Base-by-base conservation (phyloP, 2,113 vertebrate genomes). In the Reinhardtius hippoglossoides region DNA sequence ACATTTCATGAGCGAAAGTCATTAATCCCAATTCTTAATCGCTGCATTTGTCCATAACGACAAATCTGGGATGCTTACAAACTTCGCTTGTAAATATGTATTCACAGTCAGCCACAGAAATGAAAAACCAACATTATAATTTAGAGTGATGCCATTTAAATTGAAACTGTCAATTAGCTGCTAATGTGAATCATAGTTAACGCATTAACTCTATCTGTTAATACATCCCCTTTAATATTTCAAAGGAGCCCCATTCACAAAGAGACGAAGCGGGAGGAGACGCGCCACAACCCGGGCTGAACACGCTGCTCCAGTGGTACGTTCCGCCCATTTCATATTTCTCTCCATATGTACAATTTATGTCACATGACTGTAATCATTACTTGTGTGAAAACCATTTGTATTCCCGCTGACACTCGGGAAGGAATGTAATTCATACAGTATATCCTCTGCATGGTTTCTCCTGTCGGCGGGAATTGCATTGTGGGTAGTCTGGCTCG, bases 281-380 rank as follows among this genome's bases (percentile, higher is more conserved):
- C 12, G 92, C 91, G 68, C 85, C 94, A 3, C 81, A 21, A 55
- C 83, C 92, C 70, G 87, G 90, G 70, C 89, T 91, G 37, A 88
- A 90, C 65, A 84, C 91, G 20, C 76, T 86, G 35, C 92, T 93
- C 65, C 91, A 92, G 74, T 95, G 90, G 96, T 97, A 92, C 37
- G 94, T 92, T 76, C 79, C 65, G 73, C 70, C 74, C 70, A 58
- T 80, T 86, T 72, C 76, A 80, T 55, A 81, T 82, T 80, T 87
- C 81, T 78, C 50, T 64, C 62, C 87, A 68, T 76, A 76, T 85
- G 77, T 83, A 85, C 86, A 83, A 83, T 82, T 91, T 70, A 89
- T 91, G 86, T 90, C 88, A 89, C 84, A 86, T 74, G 84, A 90
- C 90, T 87, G 83, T 90, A 91, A 91, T 89, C 88, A 91, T 92